Evolutionary conservation across 2,797 vertebrate species (phyloP), one percentile per base, ranked within the genome.

Genomic region (Epinephelus malabaricus): DNA sequence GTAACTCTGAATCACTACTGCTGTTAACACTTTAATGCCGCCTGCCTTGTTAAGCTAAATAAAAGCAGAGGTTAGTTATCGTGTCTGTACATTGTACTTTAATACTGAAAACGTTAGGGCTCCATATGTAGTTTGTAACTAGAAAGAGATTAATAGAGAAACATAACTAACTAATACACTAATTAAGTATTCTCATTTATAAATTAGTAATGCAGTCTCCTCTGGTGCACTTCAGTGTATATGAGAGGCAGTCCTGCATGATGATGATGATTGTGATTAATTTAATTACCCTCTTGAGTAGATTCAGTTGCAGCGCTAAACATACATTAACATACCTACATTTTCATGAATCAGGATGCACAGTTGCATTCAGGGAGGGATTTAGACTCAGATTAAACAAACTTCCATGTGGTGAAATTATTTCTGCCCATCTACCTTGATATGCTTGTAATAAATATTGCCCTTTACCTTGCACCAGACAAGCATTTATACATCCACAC

Each of bases 241-340:
- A 17, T 67, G 63, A 74, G 47, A 81, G 53, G 56, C 15, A 53
- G 50, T 34, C n/a, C 25, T 73, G 43, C 60, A 34, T 66, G 47
- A 46, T 46, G 72, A 47, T 80, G 74, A 82, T 77, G 56, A 77
- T 40, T 78, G 71, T 55, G 69, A 82, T 78, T 81, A 23, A 59
- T 73, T 64, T 60, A 81, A 81, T 78, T 66, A 56, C 13, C 51
- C 40, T 76, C 49, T 77, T 69, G 18, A 76, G 71, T 46, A 30
- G 53, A 71, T 65, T 68, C 9, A 14, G 25, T 51, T 63, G 46
- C 46, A 30, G 50, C 3, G 1, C 8, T 17, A 8, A 30, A 64
- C 55, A 64, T 56, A 38, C 46, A 79, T 64, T 65, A 58, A 45
- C 23, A 64, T 40, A 66, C 27, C 53, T 27, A 60, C 15, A 47